Evolutionary conservation across 2,888 invertebrate genomes (phyloP), one percentile per base, ranked within the genome.

Genomic region (Melanostoma scalare): DNA sequence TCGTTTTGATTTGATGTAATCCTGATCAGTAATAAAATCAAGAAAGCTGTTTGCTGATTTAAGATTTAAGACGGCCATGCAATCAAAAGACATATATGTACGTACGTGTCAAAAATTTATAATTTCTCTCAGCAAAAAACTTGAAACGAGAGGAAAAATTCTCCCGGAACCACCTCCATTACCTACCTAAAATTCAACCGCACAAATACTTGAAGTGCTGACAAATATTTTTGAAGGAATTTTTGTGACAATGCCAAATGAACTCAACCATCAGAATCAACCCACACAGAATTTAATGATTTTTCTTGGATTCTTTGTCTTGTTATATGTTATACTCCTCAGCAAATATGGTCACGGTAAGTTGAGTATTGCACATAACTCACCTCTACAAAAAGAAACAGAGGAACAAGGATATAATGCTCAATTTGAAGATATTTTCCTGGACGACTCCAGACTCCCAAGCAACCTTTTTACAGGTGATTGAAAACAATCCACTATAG

Each of bases 401-500:
- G 56, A 69, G 73, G 20, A 20, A 75, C 58, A 74, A 56, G 42
- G 61, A 78, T 58, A 78, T 53, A 55, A 73, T 65, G 56, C 60
- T 73, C 71, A 68, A 77, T 73, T 77, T 73, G 58, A 73, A 58
- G 56, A 78, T 61, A 67, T 38, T 63, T 38, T 40, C 50, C 38
- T 38, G 30, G 63, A 48, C 6, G 20, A 20, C 20, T 20, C 20
- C 0, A 20, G 20, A 20, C 20, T 20, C 68, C 68, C 67, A 79
- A 50, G 53, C 61, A 68, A 63, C 61, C 42, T 60, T 76, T 20
- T 20, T 20, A 35, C 67, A 84, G 84, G 74, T 84, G 71, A 74
- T 42, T 74, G 78, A 55, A 75, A 67, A 65, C 31, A 58, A 60
- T 74, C 48, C 58, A 36, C 58, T 36, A 35, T 20, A 20, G 1